phyloP scores from a whole-genome alignment of 2,888 invertebrate genomes.

The Apamea monoglypha region DNA sequence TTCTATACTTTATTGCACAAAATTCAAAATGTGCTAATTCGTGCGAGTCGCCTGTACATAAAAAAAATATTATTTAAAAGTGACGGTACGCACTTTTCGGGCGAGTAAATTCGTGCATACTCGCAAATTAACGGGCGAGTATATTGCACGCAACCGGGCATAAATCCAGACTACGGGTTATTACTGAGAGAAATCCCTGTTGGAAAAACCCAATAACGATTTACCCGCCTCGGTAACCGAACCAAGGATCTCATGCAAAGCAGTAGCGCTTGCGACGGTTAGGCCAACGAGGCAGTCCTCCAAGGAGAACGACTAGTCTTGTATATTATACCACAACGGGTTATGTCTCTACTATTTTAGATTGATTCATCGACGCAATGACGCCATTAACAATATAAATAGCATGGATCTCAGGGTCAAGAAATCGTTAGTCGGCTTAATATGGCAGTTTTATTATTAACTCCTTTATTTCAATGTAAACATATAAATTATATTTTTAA shows the following conservation, averaged over 20 bases:
- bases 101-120: no score
- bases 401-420: constrained; percentile 7
- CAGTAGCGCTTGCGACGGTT: neutral
- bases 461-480: no score
- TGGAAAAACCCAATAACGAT: neutral
- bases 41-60: no score
- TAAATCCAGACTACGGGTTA: neutral
- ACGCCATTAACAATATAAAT: neutral
- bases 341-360: neutral
- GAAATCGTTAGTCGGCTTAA: neutral
- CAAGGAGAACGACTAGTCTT: neutral
- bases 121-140: neutral
- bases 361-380: neutral
- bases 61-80: no score
- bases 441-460: no score
- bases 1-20: no score
- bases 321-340: neutral
- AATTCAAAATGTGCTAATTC: no score
- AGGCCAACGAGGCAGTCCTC: neutral
- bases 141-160: no score
- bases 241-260: neutral
- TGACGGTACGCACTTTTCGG: no score
- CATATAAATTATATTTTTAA: no score
- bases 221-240: neutral
- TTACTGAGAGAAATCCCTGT: neutral